phyloP scores from a whole-genome alignment of 1,140 invertebrate species.

The Euura saliciscinereae region DNA sequence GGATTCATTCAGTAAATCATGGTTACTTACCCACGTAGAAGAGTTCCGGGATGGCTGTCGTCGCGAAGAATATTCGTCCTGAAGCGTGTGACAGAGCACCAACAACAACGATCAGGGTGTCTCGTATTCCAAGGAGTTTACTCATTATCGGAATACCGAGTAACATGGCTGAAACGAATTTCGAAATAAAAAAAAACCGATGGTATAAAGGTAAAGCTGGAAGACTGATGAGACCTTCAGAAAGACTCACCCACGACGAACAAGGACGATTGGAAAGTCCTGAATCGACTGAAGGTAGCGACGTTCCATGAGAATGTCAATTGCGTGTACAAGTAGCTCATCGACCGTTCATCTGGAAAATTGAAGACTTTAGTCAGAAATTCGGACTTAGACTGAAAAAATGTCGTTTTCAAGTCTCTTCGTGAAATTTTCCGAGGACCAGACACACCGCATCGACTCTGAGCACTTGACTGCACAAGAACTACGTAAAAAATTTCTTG shows the following conservation, averaged over 20 bases:
- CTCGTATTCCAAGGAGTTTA: slow-evolving; percentile 66
- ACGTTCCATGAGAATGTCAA: slow-evolving; percentile 72
- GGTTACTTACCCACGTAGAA: slow-evolving; percentile 66
- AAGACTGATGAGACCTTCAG: not conserved
- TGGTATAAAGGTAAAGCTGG: not conserved
- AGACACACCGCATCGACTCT: too few relatives aligned
- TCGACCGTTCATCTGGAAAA: slow-evolving; percentile 70
- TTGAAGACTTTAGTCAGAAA: slow-evolving; percentile 8
- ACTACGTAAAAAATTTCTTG: too few relatives aligned
- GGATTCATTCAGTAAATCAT: too few relatives aligned
- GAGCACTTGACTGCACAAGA: too few relatives aligned
- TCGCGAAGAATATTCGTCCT: slow-evolving; percentile 70
- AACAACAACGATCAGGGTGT: slow-evolving; percentile 74
- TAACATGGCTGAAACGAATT: slow-evolving; percentile 60
- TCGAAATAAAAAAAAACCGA: not conserved
- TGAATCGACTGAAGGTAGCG: slow-evolving; percentile 68
- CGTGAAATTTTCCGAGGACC: too few relatives aligned
- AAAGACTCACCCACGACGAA: slow-evolving; percentile 64
- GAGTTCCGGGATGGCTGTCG: slow-evolving; percentile 57
- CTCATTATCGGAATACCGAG: slow-evolving; percentile 72
- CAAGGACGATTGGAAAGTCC: slow-evolving; percentile 70
- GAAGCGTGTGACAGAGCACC: slow-evolving; percentile 70
- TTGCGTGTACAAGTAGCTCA: slow-evolving; percentile 71
- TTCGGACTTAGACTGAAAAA: slow-evolving; percentile 6
- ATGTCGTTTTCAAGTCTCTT: not conserved